Percentiles rank a stretch among this genome's conserved stretches.
Evolutionary conservation across 2,888 invertebrate genomes (phyloP).

Genomic region (Steinernema carpocapsae): DNA sequence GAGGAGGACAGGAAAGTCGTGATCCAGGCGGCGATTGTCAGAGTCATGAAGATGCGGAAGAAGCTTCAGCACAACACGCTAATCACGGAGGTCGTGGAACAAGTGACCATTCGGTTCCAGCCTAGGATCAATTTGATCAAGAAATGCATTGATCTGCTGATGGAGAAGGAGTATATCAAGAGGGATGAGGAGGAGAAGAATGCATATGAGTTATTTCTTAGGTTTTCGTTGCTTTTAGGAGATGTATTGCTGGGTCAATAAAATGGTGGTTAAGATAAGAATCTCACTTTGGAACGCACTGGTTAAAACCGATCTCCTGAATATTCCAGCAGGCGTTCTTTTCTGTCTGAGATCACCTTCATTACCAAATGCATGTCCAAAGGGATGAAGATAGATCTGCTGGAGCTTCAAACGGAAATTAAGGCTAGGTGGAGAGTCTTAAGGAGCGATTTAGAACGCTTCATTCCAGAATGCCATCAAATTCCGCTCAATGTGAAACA

Average conservation of each 20-base stretch:
- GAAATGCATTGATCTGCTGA: constrained; percentile 99
- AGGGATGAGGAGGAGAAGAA: constrained; percentile 96
- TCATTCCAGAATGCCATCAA: no score
- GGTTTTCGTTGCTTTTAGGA: no score
- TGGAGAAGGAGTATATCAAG: constrained; percentile 97
- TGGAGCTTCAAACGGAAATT: constrained; percentile 72
- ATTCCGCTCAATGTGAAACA: no score
- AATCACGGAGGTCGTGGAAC: constrained; percentile 93
- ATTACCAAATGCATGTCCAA: background rate
- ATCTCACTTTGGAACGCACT: no score
- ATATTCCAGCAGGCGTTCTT: no score
- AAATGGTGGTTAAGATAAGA: no score
- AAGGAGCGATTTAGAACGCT: no score
- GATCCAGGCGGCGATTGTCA: constrained; percentile 76
- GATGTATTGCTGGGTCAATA: no score
- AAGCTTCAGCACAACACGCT: constrained; percentile 84
- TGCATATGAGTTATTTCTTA: constrained; percentile 94
- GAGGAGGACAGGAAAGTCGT: constrained; percentile 97
- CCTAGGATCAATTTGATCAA: constrained; percentile 79
- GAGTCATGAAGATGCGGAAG: constrained; percentile 95
- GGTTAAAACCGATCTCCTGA: constrained; percentile 43
- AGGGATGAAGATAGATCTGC: background rate
- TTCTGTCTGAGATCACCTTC: constrained; percentile 39
- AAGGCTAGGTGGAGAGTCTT: constrained; percentile 83
- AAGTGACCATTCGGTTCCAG: constrained; percentile 91